Evolutionary conservation across 1,140 invertebrate genomes (phyloP).

Genomic region (Mya arenaria): DNA sequence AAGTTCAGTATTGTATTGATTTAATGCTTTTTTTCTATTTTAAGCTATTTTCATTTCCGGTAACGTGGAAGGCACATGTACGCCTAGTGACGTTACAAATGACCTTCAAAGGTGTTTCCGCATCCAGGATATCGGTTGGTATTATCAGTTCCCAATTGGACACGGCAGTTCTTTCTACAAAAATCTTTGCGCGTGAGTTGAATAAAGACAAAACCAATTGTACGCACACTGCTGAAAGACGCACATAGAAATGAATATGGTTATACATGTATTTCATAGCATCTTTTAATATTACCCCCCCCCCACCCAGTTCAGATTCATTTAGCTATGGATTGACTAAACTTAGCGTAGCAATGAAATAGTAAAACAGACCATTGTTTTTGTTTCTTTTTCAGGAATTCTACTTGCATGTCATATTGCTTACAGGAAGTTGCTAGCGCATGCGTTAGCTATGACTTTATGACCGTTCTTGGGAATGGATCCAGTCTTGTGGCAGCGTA

Average conservation of each 20-base stretch:
- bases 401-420: slow-evolving; percentile 26
- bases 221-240: not conserved
- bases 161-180: not conserved
- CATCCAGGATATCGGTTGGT: slow-evolving; percentile 3
- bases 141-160: slow-evolving; percentile 29
- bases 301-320: not conserved
- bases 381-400: not conserved
- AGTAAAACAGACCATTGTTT: not conserved
- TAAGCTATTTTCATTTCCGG: not conserved
- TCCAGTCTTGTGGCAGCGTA: slow-evolving; percentile 4
- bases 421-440: slow-evolving; percentile 2
- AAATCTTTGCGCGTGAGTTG: not conserved
- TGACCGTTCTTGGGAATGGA: slow-evolving; percentile 5
- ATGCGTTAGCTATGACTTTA: not conserved
- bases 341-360: not conserved
- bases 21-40: no score
- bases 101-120: not conserved
- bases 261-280: no score
- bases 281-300: not conserved
- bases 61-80: slow-evolving; percentile 4
- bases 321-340: not conserved
- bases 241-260: no score
- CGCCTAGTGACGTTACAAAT: not conserved
- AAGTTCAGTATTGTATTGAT: no score
- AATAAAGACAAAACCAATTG: not conserved